Evolutionary conservation across 2,888 invertebrate species (phyloP).

Genomic region (Synanthedon myopaeformis): DNA sequence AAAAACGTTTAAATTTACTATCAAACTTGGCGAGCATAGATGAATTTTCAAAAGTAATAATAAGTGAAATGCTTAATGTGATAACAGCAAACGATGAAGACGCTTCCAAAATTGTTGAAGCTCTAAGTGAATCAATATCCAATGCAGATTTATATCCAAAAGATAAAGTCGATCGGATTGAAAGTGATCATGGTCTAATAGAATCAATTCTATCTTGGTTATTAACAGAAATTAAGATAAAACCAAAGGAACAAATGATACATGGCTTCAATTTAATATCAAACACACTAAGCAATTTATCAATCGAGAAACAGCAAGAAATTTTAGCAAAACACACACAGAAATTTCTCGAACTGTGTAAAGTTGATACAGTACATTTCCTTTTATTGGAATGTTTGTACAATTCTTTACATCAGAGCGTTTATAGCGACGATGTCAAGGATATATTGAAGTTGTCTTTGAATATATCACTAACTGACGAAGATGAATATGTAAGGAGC

Average conservation of each 20-base stretch:
- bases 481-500: slow-evolving; percentile 31
- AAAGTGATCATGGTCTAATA: slow-evolving; percentile 53
- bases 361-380: slow-evolving; percentile 34
- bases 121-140: slow-evolving; percentile 40
- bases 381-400: slow-evolving; percentile 65
- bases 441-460: slow-evolving; percentile 42
- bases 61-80: slow-evolving; percentile 50
- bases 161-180: slow-evolving; percentile 47
- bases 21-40: slow-evolving; percentile 57
- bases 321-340: slow-evolving; percentile 33
- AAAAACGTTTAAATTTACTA: slow-evolving; percentile 53
- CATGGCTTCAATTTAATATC: slow-evolving; percentile 43
- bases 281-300: slow-evolving; percentile 42
- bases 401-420: slow-evolving; percentile 47
- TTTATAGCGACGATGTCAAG: slow-evolving; percentile 35
- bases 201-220: slow-evolving; percentile 49
- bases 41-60: slow-evolving; percentile 55
- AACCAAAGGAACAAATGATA: slow-evolving; percentile 23
- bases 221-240: slow-evolving; percentile 28
- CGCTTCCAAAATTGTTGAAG: slow-evolving; percentile 40
- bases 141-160: slow-evolving; percentile 35
- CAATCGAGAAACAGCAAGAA: slow-evolving; percentile 34
- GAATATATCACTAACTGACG: slow-evolving; percentile 38
- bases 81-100: slow-evolving; percentile 29
- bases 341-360: slow-evolving; percentile 30